Evolutionary conservation across 2,888 invertebrate genomes (phyloP).

Genomic region (Heteropelma amictum): DNA sequence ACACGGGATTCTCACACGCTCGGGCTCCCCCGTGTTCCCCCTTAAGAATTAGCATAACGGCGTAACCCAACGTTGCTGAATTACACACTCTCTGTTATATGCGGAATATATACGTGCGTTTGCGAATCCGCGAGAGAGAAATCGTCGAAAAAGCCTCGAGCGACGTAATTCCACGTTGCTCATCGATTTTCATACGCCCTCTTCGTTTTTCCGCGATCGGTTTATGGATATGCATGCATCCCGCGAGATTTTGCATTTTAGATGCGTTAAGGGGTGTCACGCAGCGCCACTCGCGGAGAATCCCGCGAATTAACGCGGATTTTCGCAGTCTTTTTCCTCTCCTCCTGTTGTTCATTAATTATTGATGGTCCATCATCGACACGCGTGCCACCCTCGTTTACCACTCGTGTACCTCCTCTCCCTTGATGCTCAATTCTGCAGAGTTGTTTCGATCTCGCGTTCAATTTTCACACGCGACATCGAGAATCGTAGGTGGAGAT

Average conservation of each 20-base stretch:
- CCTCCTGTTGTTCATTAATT: no score
- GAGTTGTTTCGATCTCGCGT: no score
- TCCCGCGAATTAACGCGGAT: slow-evolving; percentile 30
- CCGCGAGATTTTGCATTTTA: neutral
- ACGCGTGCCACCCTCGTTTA: no score
- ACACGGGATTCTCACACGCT: slow-evolving; percentile 21
- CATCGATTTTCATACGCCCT: neutral
- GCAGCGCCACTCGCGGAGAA: slow-evolving; percentile 40
- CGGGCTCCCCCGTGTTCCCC: slow-evolving; percentile 19
- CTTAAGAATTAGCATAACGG: slow-evolving; percentile 48
- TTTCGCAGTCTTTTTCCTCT: neutral
- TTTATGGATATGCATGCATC: neutral
- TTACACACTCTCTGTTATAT: neutral
- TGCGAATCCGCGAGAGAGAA: neutral
- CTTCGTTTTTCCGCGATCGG: neutral
- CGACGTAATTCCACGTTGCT: neutral
- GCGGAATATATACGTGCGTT: neutral
- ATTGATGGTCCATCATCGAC: no score
- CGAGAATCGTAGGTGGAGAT: no score
- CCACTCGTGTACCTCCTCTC: no score
- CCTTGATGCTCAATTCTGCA: no score
- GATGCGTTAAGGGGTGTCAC: slow-evolving; percentile 32
- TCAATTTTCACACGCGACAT: no score
- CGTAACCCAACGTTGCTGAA: slow-evolving; percentile 2
- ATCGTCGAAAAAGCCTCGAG: neutral